These are phyloP conservation scores for Epinotia brunnichana DNA, from an alignment of 2,888 invertebrate genomes.

Conservation along the genomic window DNA sequence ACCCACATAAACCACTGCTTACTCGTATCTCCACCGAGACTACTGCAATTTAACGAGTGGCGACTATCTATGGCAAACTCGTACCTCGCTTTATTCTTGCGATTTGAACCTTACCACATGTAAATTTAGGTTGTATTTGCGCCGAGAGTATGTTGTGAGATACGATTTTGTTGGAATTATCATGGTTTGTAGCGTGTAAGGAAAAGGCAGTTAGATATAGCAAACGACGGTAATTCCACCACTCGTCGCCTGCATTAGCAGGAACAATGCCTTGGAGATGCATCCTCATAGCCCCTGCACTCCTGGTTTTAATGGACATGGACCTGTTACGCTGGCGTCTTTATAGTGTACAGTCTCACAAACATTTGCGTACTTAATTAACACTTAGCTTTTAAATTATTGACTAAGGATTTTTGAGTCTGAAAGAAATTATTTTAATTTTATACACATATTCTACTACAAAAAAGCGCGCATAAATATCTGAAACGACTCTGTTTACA, in stretches of 20 bases:
- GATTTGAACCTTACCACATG: background rate
- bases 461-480: too few species aligned
- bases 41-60: constrained; percentile 17
- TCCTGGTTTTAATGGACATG: constrained; percentile 32
- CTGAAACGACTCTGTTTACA: too few species aligned
- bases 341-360: too few species aligned
- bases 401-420: too few species aligned
- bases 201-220: constrained; percentile 20
- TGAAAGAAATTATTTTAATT: too few species aligned
- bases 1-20: constrained; percentile 24
- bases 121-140: background rate
- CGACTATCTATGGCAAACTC: background rate
- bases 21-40: constrained; percentile 28
- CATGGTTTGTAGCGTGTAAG: constrained; percentile 8
- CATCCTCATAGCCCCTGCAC: constrained; percentile 18
- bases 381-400: too few species aligned
- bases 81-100: background rate
- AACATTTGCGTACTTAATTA: too few species aligned
- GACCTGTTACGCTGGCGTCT: background rate
- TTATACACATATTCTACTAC: too few species aligned
- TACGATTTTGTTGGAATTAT: background rate
- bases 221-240: constrained; percentile 24
- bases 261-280: constrained; percentile 32
- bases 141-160: background rate
- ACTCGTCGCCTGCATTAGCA: constrained; percentile 39